Percentiles rank a stretch among this genome's conserved stretches.
These are phyloP conservation scores for Xenus cinereus DNA, from an alignment of 2,113 vertebrate genomes.

Conservation along the genomic window DNA sequence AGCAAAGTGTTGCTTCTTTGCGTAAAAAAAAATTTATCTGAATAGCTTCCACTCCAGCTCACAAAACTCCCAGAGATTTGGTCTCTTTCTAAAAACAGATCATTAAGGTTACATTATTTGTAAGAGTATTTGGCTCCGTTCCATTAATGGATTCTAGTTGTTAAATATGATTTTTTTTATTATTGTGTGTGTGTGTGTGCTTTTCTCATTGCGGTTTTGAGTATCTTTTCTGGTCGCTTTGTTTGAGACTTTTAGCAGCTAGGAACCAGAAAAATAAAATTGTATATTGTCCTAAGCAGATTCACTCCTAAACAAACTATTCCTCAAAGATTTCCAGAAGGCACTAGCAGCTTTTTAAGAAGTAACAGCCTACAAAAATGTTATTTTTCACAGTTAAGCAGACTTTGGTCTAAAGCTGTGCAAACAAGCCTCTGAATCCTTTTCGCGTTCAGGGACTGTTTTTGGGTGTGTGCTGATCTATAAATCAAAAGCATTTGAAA, in stretches of 20 bases:
- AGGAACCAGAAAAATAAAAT: slow-evolving; percentile 26
- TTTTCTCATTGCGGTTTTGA: neutral
- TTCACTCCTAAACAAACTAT: slow-evolving; percentile 39
- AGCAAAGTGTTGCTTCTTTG: neutral
- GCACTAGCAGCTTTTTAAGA: slow-evolving; percentile 40
- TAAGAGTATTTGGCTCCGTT: slow-evolving; percentile 8
- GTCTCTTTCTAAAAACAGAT: slow-evolving; percentile 31
- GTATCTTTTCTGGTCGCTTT: neutral
- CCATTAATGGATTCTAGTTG: slow-evolving; percentile 16
- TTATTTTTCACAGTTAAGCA: slow-evolving; percentile 66
- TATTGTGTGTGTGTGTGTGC: neutral
- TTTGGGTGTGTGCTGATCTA: slow-evolving; percentile 34
- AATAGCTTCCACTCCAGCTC: neutral
- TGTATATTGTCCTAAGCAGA: slow-evolving; percentile 40
- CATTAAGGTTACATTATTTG: neutral
- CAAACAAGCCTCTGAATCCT: slow-evolving; percentile 56
- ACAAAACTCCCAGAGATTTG: neutral
- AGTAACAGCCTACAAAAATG: slow-evolving; percentile 59
- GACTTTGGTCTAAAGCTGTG: slow-evolving; percentile 59
- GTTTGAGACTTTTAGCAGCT: neutral
- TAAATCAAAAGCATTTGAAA: slow-evolving; percentile 51
- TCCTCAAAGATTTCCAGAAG: slow-evolving; percentile 37
- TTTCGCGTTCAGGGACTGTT: neutral
- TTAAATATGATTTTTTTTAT: neutral
- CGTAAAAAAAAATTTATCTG: neutral